Percentiles rank a stretch among this genome's conserved stretches.
Conservation (phyloP, 2,113 vertebrate genomes). For the Apodemus speciosus region DNA sequence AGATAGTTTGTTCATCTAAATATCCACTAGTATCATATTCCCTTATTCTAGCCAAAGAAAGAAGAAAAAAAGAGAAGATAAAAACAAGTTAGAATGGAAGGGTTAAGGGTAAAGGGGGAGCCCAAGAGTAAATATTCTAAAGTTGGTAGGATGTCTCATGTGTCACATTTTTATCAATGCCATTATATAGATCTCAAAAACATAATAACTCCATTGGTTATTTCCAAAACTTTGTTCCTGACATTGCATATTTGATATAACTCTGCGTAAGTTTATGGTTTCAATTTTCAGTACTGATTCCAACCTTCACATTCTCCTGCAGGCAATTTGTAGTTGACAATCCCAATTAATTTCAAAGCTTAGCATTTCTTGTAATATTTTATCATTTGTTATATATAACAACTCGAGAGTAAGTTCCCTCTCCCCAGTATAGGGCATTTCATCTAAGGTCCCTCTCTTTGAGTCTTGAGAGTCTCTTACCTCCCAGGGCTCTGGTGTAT, state of each 20-base stretch:
- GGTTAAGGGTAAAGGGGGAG: not conserved
- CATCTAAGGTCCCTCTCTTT: too few species aligned
- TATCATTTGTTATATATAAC: constrained; percentile 32
- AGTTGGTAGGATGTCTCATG: not conserved
- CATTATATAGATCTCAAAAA: not conserved
- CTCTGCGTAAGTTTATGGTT: constrained; percentile 25
- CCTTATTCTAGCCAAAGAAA: not conserved
- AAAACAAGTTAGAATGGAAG: not conserved
- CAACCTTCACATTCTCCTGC: constrained; percentile 11
- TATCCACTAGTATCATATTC: not conserved
- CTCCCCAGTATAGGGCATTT: too few species aligned
- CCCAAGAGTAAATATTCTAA: not conserved
- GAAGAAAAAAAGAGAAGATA: not conserved
- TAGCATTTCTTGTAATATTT: constrained; percentile 54
- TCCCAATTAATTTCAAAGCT: constrained; percentile 46
- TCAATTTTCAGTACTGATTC: not conserved
- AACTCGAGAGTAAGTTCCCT: not conserved
- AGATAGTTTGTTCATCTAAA: not conserved
- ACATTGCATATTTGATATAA: not conserved
- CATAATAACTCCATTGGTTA: not conserved
- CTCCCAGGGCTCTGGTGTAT: too few species aligned
- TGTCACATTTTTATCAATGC: not conserved
- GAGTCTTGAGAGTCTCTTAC: too few species aligned
- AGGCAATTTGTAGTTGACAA: constrained; percentile 46
- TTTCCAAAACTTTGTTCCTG: not conserved